Conservation (phyloP, 2,888 invertebrate genomes). For the Parnassius mnemosyne region DNA sequence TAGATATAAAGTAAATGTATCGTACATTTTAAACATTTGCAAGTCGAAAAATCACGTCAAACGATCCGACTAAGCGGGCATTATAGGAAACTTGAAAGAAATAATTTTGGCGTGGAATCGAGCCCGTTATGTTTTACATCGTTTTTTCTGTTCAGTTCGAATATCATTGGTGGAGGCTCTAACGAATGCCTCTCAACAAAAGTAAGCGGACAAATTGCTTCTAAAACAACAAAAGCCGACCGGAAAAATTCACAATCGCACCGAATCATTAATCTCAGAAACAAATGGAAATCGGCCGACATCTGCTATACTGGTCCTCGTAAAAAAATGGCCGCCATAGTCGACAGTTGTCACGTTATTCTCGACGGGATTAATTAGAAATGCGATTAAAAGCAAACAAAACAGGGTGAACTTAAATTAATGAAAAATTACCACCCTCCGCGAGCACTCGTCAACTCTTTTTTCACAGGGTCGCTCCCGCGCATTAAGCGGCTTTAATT, state of each 20-base stretch:
- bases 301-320: slow-evolving; percentile 75
- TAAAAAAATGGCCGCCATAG: slow-evolving; percentile 72
- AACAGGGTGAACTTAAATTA: slow-evolving; percentile 82
- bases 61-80: slow-evolving; percentile 3
- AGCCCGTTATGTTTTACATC: slow-evolving; percentile 45
- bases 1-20: too few relatives aligned
- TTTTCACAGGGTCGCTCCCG: slow-evolving; percentile 79
- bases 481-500: slow-evolving; percentile 81
- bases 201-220: slow-evolving; percentile 80
- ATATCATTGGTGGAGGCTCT: slow-evolving; percentile 73
- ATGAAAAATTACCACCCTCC: slow-evolving; percentile 81
- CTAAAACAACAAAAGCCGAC: slow-evolving; percentile 81
- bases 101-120: slow-evolving; percentile 9
- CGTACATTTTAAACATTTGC: too few relatives aligned
- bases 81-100: slow-evolving; percentile 4
- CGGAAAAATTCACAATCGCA: slow-evolving; percentile 81
- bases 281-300: slow-evolving; percentile 81
- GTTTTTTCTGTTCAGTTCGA: slow-evolving; percentile 60
- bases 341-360: slow-evolving; percentile 81
- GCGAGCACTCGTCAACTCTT: slow-evolving; percentile 80
- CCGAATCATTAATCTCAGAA: slow-evolving; percentile 81
- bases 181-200: slow-evolving; percentile 76
- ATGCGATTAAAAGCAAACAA: slow-evolving; percentile 82
- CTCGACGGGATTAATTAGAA: slow-evolving; percentile 81
- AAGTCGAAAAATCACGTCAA: neutral